A percentile compares a stretch with the other conserved stretches of the same genome.
Evolutionary conservation across 1,140 invertebrate species (phyloP).

Genomic region (Samia ricini): DNA sequence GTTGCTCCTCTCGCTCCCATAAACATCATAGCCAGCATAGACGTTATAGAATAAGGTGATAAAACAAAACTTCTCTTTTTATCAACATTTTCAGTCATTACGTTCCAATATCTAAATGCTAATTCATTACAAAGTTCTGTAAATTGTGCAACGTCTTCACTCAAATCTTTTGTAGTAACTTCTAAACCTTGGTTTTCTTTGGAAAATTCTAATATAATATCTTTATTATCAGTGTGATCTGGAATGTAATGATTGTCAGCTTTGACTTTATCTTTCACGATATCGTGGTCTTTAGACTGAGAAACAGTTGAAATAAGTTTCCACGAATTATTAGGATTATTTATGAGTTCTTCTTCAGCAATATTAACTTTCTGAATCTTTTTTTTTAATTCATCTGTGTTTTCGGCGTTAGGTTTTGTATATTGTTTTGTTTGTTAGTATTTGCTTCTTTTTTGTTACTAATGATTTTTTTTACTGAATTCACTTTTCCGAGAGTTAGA

Average conservation of each 20-base stretch:
- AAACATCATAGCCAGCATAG: slow-evolving; percentile 92
- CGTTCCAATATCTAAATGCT: slow-evolving; percentile 88
- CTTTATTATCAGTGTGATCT: slow-evolving; percentile 47
- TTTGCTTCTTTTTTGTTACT: slow-evolving; percentile 7
- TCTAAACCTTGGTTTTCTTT: slow-evolving; percentile 85
- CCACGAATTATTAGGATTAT: slow-evolving; percentile 67
- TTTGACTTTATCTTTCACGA: slow-evolving; percentile 55
- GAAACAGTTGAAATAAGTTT: slow-evolving; percentile 68
- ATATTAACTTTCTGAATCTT: slow-evolving; percentile 73
- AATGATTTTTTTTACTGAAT: neutral
- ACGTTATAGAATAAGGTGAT: slow-evolving; percentile 91
- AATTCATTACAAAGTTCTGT: slow-evolving; percentile 89
- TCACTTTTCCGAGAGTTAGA: neutral
- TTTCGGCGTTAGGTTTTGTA: slow-evolving; percentile 44
- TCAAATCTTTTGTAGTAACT: slow-evolving; percentile 83
- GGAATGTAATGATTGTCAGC: slow-evolving; percentile 39
- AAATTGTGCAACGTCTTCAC: slow-evolving; percentile 83
- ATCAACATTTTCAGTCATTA: slow-evolving; percentile 84
- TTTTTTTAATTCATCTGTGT: slow-evolving; percentile 66
- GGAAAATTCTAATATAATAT: slow-evolving; percentile 75
- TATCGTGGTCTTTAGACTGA: slow-evolving; percentile 53
- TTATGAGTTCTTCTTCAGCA: slow-evolving; percentile 59
- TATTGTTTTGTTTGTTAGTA: slow-evolving; percentile 26
- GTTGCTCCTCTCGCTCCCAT: slow-evolving; percentile 91
- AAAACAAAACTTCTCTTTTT: slow-evolving; percentile 87